Evolutionary conservation across 2,797 vertebrate species (phyloP).

Genomic region (Triplophysa yarkandensis): DNA sequence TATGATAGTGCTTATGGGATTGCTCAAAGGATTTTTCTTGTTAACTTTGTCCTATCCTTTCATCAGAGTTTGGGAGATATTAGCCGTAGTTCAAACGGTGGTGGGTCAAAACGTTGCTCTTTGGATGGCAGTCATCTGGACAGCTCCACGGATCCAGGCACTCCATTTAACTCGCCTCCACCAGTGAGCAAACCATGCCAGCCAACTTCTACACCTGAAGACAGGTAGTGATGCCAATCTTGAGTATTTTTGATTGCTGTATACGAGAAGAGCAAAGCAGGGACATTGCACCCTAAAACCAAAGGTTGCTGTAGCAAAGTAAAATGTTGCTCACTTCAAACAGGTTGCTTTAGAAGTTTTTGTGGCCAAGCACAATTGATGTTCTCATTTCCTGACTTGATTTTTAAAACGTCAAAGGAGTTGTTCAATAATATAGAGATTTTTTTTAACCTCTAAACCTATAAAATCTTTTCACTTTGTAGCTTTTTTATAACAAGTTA

Average conservation of each 20-base stretch:
- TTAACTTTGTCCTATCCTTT: neutral
- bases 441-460: too few species aligned
- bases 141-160: slow-evolving; percentile 82
- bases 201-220: slow-evolving; percentile 70
- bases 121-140: slow-evolving; percentile 83
- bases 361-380: slow-evolving; percentile 3
- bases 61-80: slow-evolving; percentile 83
- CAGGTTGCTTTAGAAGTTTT: neutral
- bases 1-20: neutral
- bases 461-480: too few species aligned
- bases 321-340: slow-evolving; percentile 4
- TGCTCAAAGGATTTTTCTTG: neutral
- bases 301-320: neutral
- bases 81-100: slow-evolving; percentile 78
- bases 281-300: neutral
- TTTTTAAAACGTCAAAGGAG: neutral
- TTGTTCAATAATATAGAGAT: too few species aligned
- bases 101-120: slow-evolving; percentile 81
- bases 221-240: slow-evolving; percentile 63
- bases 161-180: slow-evolving; percentile 77
- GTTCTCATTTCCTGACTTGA: neutral
- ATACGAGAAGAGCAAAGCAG: neutral
- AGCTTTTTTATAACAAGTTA: neutral
- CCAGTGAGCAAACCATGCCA: slow-evolving; percentile 71
- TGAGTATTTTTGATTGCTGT: neutral